A percentile compares a stretch with the other conserved stretches of the same genome.
phyloP scores from a whole-genome alignment of 2,888 invertebrate genomes.

The Frankliniella fusca region DNA sequence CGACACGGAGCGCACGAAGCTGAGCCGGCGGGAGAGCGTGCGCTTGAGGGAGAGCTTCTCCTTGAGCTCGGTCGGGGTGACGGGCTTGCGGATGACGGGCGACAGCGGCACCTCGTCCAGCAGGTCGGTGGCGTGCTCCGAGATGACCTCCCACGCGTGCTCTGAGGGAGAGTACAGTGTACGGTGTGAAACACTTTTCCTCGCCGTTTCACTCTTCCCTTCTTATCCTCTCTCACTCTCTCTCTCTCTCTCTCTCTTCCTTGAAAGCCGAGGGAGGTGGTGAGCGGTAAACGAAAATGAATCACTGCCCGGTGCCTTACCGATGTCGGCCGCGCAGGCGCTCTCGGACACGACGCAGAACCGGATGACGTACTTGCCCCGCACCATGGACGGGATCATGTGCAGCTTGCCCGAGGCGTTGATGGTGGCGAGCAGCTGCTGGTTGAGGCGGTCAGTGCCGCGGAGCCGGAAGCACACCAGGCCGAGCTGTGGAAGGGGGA shows the following conservation, averaged over 20 bases:
- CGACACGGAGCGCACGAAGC: conserved; percentile 55
- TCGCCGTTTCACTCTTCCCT: too few species aligned
- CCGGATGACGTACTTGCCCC: conserved; percentile 68
- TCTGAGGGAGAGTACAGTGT: conserved; percentile 44
- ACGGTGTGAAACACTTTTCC: neutral
- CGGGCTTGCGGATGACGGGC: conserved; percentile 46
- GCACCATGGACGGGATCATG: conserved; percentile 78
- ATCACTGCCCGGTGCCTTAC: conserved; percentile 40
- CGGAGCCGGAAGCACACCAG: conserved; percentile 70
- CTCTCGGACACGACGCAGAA: conserved; percentile 79
- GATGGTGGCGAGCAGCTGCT: conserved; percentile 69
- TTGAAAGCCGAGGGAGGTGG: neutral
- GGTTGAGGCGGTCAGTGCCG: conserved; percentile 67
- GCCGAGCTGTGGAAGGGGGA: conserved; percentile 51
- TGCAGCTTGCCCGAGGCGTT: conserved; percentile 80
- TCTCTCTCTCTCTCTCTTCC: too few species aligned
- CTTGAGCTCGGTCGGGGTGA: conserved; percentile 51
- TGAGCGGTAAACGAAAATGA: neutral
- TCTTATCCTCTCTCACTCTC: too few species aligned
- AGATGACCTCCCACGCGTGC: conserved; percentile 61
- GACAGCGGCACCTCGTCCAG: conserved; percentile 48
- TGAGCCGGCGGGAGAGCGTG: conserved; percentile 47
- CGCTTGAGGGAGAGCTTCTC: conserved; percentile 48
- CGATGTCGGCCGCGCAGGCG: conserved; percentile 67
- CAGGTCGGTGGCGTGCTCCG: conserved; percentile 57